A percentile compares a stretch with the other conserved stretches of the same genome.
phyloP scores from a whole-genome alignment of 2,113 vertebrate genomes.

The Eptesicus fuscus region DNA sequence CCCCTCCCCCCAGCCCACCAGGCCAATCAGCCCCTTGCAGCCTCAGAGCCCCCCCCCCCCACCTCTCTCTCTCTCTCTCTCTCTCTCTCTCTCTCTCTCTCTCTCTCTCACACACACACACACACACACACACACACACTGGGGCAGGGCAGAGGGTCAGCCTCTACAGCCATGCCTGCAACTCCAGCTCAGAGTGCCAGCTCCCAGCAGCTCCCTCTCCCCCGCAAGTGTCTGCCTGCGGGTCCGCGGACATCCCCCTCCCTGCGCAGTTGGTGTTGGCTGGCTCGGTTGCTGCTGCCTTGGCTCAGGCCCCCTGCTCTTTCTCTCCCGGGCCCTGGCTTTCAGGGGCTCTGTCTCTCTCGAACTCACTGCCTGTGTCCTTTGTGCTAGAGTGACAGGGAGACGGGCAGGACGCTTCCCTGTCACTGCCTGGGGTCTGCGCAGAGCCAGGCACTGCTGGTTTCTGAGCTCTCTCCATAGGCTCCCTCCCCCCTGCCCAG shows the following conservation, averaged over 20 bases:
- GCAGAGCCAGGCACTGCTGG: background rate
- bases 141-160: background rate
- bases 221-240: background rate
- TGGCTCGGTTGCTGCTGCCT: background rate
- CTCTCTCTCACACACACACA: background rate
- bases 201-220: background rate
- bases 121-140: background rate
- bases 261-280: background rate
- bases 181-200: background rate
- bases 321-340: background rate
- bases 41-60: background rate
- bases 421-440: background rate
- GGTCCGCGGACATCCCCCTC: background rate
- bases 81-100: no score
- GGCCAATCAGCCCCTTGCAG: background rate
- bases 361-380: slow-evolving; percentile 17
- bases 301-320: background rate
- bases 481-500: background rate
- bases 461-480: background rate
- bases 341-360: background rate
- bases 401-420: background rate
- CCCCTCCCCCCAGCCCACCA: background rate
- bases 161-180: background rate
- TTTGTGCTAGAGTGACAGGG: slow-evolving; percentile 29
- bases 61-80: no score